A percentile compares a stretch with the other conserved stretches of the same genome.
These are phyloP conservation scores for Geothlypis trichas DNA, from an alignment of 2,113 vertebrate genomes.

Conservation along the genomic window DNA sequence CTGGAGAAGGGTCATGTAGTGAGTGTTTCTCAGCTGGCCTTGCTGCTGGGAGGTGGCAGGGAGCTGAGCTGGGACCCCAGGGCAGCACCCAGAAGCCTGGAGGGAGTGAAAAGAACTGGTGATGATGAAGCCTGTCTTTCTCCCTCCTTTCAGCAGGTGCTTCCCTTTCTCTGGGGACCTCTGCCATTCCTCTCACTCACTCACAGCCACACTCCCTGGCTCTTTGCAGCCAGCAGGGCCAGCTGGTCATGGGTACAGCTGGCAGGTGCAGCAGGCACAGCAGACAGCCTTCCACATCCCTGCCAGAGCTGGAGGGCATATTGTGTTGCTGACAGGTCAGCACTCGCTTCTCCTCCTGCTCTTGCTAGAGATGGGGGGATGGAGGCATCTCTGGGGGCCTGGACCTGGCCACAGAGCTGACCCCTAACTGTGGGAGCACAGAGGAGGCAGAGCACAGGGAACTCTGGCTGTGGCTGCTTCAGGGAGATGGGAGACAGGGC, in stretches of 20 bases:
- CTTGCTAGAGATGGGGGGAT: not conserved
- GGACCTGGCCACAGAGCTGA: not conserved
- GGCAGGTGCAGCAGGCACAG: conserved; percentile 75
- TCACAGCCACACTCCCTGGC: conserved; percentile 79
- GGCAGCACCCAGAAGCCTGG: conserved; percentile 3
- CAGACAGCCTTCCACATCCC: conserved; percentile 82
- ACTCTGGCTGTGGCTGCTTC: not conserved
- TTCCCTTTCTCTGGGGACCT: conserved; percentile 77
- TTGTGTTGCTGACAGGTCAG: conserved; percentile 81
- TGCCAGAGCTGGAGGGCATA: conserved; percentile 63
- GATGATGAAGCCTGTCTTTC: conserved; percentile 43
- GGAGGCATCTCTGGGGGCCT: not conserved
- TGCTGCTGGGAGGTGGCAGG: conserved; percentile 40
- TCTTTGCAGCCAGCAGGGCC: conserved; percentile 74
- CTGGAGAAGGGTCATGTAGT: not conserved
- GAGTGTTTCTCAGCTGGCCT: not conserved
- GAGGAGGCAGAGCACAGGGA: not conserved
- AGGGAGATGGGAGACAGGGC: not conserved
- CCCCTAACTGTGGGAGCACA: not conserved
- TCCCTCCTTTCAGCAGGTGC: conserved; percentile 72
- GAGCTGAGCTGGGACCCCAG: conserved; percentile 20
- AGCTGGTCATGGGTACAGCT: not conserved
- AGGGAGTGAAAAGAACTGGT: conserved; percentile 39
- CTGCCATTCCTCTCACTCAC: conserved; percentile 81
- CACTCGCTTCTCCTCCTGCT: conserved; percentile 6